These are phyloP conservation scores for Drosophila limbata DNA, from an alignment of 2,888 invertebrate species.

Conservation along the genomic window DNA sequence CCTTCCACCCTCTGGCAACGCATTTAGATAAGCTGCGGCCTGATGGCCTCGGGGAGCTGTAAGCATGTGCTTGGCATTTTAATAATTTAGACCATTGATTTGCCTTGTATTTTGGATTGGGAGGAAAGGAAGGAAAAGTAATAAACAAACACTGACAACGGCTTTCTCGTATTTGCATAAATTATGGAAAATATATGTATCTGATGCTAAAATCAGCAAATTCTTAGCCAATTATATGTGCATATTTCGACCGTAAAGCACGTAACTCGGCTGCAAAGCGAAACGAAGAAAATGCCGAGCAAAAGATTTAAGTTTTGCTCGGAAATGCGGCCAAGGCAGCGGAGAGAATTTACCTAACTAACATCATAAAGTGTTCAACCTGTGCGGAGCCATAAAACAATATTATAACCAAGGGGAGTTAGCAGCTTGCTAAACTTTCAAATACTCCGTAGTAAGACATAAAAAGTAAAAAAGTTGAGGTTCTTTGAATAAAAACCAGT, in stretches of 20 bases:
- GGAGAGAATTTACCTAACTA: slow-evolving; percentile 56
- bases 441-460: background rate
- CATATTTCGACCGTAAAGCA: slow-evolving; percentile 17
- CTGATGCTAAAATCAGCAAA: slow-evolving; percentile 32
- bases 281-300: slow-evolving; percentile 2
- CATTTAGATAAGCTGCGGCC: slow-evolving; percentile 46
- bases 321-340: slow-evolving; percentile 19
- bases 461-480: background rate
- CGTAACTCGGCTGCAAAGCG: slow-evolving; percentile 4
- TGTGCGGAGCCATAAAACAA: slow-evolving; percentile 52
- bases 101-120: slow-evolving; percentile 1
- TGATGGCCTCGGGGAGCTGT: slow-evolving; percentile 6
- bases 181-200: slow-evolving; percentile 36
- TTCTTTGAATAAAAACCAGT: no score
- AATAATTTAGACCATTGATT: slow-evolving; percentile 38
- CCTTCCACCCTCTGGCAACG: background rate
- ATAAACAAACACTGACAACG: slow-evolving; percentile 43
- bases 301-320: slow-evolving; percentile 32
- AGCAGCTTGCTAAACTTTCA: background rate
- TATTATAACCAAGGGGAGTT: slow-evolving; percentile 37
- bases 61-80: slow-evolving; percentile 49
- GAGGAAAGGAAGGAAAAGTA: background rate
- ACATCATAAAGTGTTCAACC: slow-evolving; percentile 55
- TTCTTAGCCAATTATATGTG: slow-evolving; percentile 46
- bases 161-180: slow-evolving; percentile 47